Base-by-base conservation (phyloP, 1,140 invertebrate genomes). In the Tachypleus tridentatus region DNA sequence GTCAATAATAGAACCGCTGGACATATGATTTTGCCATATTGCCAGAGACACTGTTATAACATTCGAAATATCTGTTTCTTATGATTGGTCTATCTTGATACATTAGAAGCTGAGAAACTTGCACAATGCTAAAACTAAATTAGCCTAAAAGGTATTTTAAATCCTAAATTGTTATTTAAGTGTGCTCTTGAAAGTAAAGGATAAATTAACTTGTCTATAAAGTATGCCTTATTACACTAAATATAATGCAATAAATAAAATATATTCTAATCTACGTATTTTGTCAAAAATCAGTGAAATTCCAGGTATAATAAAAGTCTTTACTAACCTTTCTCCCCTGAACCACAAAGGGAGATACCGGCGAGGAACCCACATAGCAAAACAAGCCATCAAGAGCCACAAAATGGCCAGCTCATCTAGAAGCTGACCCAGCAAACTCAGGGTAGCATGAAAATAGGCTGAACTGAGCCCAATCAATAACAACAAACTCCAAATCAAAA, bases 391-490 rank as follows among this genome's bases (percentile, higher is more conserved):
- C 65, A 88, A 85, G 2, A 89, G 84, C 87, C 87, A 90, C 51
- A 90, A 73, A 71, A 91, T 91, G 57, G 87, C 83, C 54, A 89
- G 74, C 74, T 90, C 87, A 77, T 91, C 87, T 50, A 90, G 75
- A 4, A 91, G 74, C 77, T 91, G 88, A 54, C 85, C 88, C 69
- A 89, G 82, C 70, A 89, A 79, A 71, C 86, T 88, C 4, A 91
- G 77, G 4, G 88, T 90, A 49, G 87, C 87, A 78, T 90, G 88
- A 74, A 90, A 90, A 74, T 90, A 90, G 61, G 86, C 87, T 29
- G 87, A 89, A 64, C 85, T 85, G 0, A 88, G 70, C n/a, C 87
- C 87, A 59, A 90, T 86, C 56, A 88, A 79, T 76, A 89, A 86
- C 52, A 89, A 73, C 62, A 89, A 76, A 5, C 84, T 76, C 87